Percentiles rank a stretch among this genome's conserved stretches.
These are phyloP conservation scores for Anabacerthia variegaticeps DNA, from an alignment of 2,797 vertebrate genomes.

Conservation along the genomic window DNA sequence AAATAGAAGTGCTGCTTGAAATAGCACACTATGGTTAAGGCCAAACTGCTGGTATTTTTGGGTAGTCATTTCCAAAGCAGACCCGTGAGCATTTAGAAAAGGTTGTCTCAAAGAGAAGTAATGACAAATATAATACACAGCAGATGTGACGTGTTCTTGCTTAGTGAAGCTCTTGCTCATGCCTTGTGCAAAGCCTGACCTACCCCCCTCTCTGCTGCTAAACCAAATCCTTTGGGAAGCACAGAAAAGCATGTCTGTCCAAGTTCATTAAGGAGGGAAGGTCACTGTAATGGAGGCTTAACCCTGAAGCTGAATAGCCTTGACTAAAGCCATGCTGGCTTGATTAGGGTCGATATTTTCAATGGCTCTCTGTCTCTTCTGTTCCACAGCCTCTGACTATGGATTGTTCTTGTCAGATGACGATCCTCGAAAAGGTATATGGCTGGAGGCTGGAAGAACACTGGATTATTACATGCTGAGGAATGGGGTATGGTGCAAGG, in stretches of 20 bases:
- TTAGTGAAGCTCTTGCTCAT: background rate
- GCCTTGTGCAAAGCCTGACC: background rate
- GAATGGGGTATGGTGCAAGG: slow-evolving; percentile 86
- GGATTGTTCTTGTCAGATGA: slow-evolving; percentile 97
- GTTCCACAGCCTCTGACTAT: slow-evolving; percentile 90
- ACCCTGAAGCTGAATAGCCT: background rate
- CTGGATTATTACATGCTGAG: slow-evolving; percentile 99
- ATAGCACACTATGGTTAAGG: background rate
- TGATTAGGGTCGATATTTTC: background rate
- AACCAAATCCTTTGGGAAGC: background rate
- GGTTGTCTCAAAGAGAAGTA: background rate
- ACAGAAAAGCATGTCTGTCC: background rate
- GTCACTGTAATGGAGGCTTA: background rate
- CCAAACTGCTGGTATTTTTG: background rate
- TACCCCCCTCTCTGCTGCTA: background rate
- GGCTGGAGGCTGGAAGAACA: slow-evolving; percentile 95
- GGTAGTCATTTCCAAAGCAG: background rate
- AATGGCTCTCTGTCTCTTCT: background rate
- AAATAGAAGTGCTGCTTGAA: background rate
- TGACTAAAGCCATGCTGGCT: background rate
- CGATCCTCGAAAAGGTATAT: slow-evolving; percentile 97
- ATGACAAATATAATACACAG: background rate
- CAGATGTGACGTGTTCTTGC: background rate
- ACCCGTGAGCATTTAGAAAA: background rate
- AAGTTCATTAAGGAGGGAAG: background rate